These are phyloP conservation scores for Pyxicephalus adspersus DNA, from an alignment of 2,113 vertebrate species.

Conservation along the genomic window DNA sequence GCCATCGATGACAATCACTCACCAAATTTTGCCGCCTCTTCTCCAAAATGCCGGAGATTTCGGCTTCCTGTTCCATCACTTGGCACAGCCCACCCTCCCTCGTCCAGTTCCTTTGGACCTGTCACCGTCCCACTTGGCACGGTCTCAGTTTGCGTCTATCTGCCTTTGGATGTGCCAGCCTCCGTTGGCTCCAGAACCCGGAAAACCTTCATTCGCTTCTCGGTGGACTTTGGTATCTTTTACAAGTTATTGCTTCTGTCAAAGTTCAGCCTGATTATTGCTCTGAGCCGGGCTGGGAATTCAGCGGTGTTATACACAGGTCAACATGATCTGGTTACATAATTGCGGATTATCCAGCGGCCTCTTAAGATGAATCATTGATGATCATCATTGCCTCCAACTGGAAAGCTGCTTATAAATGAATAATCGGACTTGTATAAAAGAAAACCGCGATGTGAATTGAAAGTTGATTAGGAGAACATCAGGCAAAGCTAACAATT, in stretches of 20 bases:
- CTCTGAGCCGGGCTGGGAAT: background rate
- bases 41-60: slow-evolving; percentile 35
- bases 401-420: background rate
- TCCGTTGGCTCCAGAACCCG: background rate
- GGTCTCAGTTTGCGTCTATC: background rate
- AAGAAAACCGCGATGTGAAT: too few species aligned
- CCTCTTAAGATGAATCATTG: slow-evolving; percentile 14
- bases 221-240: slow-evolving; percentile 22
- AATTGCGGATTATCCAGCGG: background rate
- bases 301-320: background rate
- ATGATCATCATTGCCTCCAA: background rate
- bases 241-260: background rate
- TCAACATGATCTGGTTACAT: slow-evolving; percentile 9
- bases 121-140: background rate
- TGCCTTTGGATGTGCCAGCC: background rate
- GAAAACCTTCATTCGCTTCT: background rate
- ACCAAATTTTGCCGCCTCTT: slow-evolving; percentile 47
- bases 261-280: slow-evolving; percentile 6
- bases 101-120: too few species aligned
- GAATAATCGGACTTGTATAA: background rate
- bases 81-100: background rate
- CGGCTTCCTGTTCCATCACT: background rate
- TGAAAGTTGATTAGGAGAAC: too few species aligned
- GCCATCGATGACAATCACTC: background rate
- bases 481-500: too few species aligned